phyloP scores from a whole-genome alignment of 2,797 vertebrate genomes.

The Halcyon smyrnensis region DNA sequence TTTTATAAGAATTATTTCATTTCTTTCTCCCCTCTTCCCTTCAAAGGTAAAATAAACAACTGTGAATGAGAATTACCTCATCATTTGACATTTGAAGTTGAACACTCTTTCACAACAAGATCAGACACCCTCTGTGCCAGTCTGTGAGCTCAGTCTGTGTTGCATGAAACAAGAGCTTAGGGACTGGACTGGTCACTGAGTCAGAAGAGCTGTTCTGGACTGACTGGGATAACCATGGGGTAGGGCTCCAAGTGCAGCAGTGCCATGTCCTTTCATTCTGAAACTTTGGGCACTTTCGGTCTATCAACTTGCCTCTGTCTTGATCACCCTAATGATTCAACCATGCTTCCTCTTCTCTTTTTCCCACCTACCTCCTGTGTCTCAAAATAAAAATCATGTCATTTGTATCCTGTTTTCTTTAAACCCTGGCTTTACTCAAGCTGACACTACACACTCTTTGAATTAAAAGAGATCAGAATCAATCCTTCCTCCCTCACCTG shows the following conservation, averaged over 20 bases:
- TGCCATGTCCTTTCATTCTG: background rate
- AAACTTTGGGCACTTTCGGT: background rate
- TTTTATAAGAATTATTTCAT: background rate
- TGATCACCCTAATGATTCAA: accelerated
- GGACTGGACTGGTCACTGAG: background rate
- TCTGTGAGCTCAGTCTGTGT: conserved; percentile 4
- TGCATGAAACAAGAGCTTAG: background rate
- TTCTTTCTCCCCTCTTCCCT: background rate
- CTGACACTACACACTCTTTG: background rate
- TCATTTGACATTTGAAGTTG: conserved; percentile 25
- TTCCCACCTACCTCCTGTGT: accelerated
- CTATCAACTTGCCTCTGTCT: background rate
- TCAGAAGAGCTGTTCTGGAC: background rate
- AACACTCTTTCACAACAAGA: background rate
- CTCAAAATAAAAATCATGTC: background rate
- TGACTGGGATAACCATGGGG: background rate
- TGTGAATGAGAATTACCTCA: background rate
- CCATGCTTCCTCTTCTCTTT: accelerated
- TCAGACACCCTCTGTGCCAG: background rate
- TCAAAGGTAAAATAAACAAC: conserved; percentile 7
- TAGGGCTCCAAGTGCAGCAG: background rate
- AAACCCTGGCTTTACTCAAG: background rate
- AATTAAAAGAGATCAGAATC: background rate
- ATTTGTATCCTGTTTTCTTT: background rate
- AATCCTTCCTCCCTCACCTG: accelerated